Evolutionary conservation across 2,888 invertebrate genomes (phyloP), one percentile per base, ranked within the genome.

Genomic region (Andrena dorsata): DNA sequence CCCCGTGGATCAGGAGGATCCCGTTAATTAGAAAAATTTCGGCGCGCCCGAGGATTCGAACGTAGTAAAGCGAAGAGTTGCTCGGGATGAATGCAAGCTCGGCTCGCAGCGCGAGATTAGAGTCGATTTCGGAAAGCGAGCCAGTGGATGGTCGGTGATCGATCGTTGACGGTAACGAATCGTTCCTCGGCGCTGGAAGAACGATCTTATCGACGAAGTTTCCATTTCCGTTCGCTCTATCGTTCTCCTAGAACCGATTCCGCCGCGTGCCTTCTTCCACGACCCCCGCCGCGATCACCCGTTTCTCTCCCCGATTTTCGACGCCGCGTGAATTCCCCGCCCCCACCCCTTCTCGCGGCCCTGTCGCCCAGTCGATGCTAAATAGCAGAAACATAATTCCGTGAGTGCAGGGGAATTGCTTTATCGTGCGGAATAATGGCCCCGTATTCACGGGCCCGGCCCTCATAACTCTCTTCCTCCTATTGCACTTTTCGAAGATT

Each of bases 371-470:
- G 41, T 84, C 85, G 85, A 93, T 93, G 92, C 92, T 93, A 93
- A 93, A 91, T 90, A 92, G 91, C 72, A 88, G 86, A 86, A 90
- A 91, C 89, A 91, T 92, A 92, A 91, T 91, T 91, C 80, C 89
- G 89, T 90, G 90, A 92, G 92, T 91, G 87, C 88, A 81, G 83
- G 89, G 82, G 84, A 92, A 93, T 93, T 90, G 93, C 90, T 93
- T 93, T 93, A 93, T 93, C 92, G 92, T 83, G 90, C 83, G 93
- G 93, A 93, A 93, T 93, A 93, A 93, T 93, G 92, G 91, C 80
- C 82, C 77, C 86, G 91, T 89, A 92, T 92, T 91, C 91, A 91
- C 89, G 83, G 84, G 56, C 20, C 81, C 66, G 80, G 85, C 88
- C 87, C 91, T 92, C 89, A 87, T 91, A 91, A 92, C 82, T 92